Evolutionary conservation across 2,797 vertebrate species (phyloP), one percentile per base, ranked within the genome.

Genomic region (Geotrypetes seraphini): DNA sequence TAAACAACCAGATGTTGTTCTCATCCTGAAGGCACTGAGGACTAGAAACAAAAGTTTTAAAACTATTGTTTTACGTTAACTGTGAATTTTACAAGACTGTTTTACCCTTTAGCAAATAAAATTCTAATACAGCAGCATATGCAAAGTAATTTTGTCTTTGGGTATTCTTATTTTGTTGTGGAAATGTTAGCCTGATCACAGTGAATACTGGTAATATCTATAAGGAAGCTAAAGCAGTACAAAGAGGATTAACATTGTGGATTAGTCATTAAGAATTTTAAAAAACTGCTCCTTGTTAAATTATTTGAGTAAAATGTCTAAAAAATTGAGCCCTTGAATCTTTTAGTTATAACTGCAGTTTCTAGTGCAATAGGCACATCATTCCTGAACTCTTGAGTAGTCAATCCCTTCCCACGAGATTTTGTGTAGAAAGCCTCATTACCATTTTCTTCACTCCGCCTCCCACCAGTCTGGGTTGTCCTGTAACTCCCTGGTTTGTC

Each of bases 1-100:
- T 85, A 81, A 83, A 76, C 87, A 85, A 74, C 85, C 86, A 89
- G 86, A 87, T 89, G 86, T 88, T 86, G n/a, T 75, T 58, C 57
- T 67, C 50, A 10, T 87, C 84, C 79, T 87, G 77, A 71, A 87
- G 84, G 83, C 82, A 80, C 63, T 52, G 70, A 79, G 75, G 69
- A 71, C 78, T 81, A 60, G 65, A 75, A 84, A 82, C 76, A 82
- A 81, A 81, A 78, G 73, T 75, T 75, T 78, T 76, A 57, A 88
- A 73, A 78, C 66, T 70, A 78, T 79, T 87, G 70, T 78, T 83
- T 84, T 80, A 81, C 78, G 67, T 78, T 83, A 79, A 81, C 80
- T 80, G 77, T 80, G 76, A 84, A 74, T 79, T 75, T 79, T 77
- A 57, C 53, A 74, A 81, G 79, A 78, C 78, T 81, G 78, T 73